Percentiles rank a stretch among this genome's conserved stretches.
Conservation (phyloP, 1,140 invertebrate genomes). For the Mactra quadrangularis region DNA sequence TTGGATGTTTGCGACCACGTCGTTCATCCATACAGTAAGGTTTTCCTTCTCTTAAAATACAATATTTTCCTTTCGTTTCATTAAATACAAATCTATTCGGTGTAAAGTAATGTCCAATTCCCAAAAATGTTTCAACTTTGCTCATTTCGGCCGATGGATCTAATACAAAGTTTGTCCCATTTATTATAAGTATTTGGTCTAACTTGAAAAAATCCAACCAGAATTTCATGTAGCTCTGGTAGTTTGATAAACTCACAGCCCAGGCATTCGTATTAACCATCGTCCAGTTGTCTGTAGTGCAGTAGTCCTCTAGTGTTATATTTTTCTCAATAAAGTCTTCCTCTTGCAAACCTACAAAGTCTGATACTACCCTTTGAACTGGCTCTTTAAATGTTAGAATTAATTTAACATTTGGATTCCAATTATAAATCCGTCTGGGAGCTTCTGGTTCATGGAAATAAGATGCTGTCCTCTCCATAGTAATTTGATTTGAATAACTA, state of each 20-base stretch:
- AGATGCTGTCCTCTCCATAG: conserved; percentile 5
- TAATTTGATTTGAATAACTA: conserved; percentile 19
- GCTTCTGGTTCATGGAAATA: not conserved
- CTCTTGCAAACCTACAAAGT: not conserved
- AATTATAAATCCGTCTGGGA: not conserved
- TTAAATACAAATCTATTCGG: not conserved
- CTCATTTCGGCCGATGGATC: not conserved
- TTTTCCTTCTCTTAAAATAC: not conserved
- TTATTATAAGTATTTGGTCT: not conserved
- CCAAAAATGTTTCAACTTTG: conserved; percentile 8
- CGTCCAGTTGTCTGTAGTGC: not conserved
- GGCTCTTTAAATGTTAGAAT: conserved; percentile 15
- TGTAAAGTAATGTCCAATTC: not conserved
- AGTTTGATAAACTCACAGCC: not conserved
- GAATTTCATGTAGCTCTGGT: not conserved
- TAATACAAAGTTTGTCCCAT: not conserved
- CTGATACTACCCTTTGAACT: not conserved
- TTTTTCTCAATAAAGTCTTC: not conserved
- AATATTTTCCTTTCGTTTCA: conserved; percentile 16
- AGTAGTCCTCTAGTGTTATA: not conserved
- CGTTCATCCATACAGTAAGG: not conserved
- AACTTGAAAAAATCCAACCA: conserved; percentile 13
- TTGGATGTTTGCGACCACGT: not conserved
- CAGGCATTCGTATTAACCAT: not conserved
- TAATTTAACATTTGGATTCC: not conserved